Evolutionary conservation across 2,888 invertebrate genomes (phyloP), one percentile per base, ranked within the genome.

Genomic region (Odontomyia ornata): DNA sequence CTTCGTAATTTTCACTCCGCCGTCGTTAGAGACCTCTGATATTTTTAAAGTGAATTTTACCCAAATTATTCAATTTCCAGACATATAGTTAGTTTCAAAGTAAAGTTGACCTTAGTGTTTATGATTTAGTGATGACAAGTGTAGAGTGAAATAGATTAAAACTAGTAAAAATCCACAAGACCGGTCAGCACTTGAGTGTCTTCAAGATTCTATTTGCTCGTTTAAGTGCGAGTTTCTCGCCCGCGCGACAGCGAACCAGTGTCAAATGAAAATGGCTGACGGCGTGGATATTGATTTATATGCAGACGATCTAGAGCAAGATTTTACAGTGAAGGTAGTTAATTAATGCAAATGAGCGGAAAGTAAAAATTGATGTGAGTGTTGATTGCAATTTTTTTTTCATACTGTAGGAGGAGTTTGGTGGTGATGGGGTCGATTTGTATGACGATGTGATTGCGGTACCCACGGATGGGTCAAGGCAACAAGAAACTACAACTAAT

Each of bases 251-350:
- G 57, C 72, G 36, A 36, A 28, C 23, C 27, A 27, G 27, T 62
- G 62, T 62, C 65, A 62, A 47, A 65, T 75, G 80, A 91, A 90
- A 91, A 95, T 95, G 95, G 96, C 96, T 90, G 97, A 97, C 89
- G 93, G 95, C 90, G 93, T 93, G 87, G 97, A 97, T 90, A 96
- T 97, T 89, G 97, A 98, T 93, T 91, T 98, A 84, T 98, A 98
- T 88, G 96, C 95, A 82, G 97, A 97, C 87, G 97, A 97, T 90
- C 93, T 97, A 86, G 97, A 97, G 89, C 95, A 95, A 85, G 96
- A 97, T 89, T 97, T 97, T 88, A 92, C 91, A 81, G 92, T 92
- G 87, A 88, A 86, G 83, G 84, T 86, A 82, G 80, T 30, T 76
- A 76, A 52, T 56, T n/a, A 43, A 25, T 43, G 69, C 30, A 43